Evolutionary conservation across 2,113 vertebrate species (phyloP), one percentile per base, ranked within the genome.

Genomic region (Poeciliopsis prolifica): DNA sequence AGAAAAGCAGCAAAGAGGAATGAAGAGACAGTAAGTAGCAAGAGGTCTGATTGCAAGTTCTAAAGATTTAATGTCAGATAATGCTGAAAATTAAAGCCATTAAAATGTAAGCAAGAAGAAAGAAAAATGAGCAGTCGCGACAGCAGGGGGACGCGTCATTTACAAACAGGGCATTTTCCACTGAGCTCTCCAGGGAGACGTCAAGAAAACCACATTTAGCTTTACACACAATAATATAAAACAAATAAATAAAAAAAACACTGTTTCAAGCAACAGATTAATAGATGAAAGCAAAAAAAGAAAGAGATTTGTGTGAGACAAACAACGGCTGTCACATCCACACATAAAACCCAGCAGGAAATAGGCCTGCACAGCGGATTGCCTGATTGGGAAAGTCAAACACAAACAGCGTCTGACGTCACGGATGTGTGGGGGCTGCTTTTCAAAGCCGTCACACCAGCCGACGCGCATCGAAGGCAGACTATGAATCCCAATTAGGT

Each of bases 1-100:
- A 58, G 87, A 88, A 61, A 72, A 37, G 68, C 54, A 64, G 72
- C 24, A 70, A 65, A 60, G 60, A 35, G 26, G 30, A 81, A 65
- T 42, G 68, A 80, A 71, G 40, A 66, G 61, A 82, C n/a, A 42
- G 70, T 65, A 65, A 42, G 70, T 65, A 65, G 78, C 10, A 35
- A 30, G 9, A 51, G 51, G 51, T 42, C 30, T 66, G 13, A 8
- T 22, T 12, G 51, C 26, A 12, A 68, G 65, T 22, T 65, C 33
- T 66, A 29, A 14, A n/a, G 17, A 48, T 31, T 9, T 19, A 48
- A 48, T 19, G 15, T 19, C 44, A 48, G 44, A 48, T 5, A 48
- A 48, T 51, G 29, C 10, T 11, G 24, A 10, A 33, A 79, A 69
- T 40, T 0, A 31, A 78, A 24, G 9, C 26, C 40, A 64, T 22